These are phyloP conservation scores for Coturnix japonica DNA, from an alignment of 2,113 vertebrate genomes.

Conservation along the genomic window DNA sequence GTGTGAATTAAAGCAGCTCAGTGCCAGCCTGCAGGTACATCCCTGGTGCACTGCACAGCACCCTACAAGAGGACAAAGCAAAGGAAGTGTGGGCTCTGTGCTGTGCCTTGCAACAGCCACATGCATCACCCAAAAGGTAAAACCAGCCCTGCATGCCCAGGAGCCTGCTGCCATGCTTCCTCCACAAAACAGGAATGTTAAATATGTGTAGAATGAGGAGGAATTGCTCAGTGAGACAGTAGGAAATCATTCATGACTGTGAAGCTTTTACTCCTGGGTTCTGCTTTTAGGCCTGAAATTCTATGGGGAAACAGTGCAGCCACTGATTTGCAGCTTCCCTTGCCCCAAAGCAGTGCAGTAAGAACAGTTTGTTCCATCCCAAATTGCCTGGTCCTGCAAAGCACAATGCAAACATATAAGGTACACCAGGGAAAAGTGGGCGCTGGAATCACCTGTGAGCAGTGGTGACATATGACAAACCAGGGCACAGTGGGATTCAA, in stretches of 20 bases:
- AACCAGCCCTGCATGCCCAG: accelerated
- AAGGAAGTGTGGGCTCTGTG: accelerated
- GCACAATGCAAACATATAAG: background rate
- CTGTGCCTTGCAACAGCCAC: background rate
- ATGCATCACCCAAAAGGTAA: background rate
- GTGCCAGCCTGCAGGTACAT: background rate
- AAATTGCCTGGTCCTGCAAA: background rate
- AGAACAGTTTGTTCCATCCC: background rate
- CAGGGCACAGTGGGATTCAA: background rate
- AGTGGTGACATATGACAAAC: background rate
- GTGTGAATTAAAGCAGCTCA: background rate
- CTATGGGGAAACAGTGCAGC: background rate
- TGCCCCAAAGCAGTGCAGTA: accelerated
- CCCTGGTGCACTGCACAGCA: accelerated
- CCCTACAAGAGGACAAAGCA: too few species aligned
- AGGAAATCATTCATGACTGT: background rate
- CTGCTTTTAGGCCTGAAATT: background rate
- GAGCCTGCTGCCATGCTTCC: background rate
- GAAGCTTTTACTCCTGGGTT: background rate
- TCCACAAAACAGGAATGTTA: background rate
- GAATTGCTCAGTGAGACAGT: background rate
- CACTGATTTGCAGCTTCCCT: background rate
- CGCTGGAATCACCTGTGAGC: background rate
- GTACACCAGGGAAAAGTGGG: background rate
- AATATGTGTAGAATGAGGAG: background rate